These are phyloP conservation scores for Deilephila elpenor DNA, from an alignment of 2,888 invertebrate species.

Conservation along the genomic window DNA sequence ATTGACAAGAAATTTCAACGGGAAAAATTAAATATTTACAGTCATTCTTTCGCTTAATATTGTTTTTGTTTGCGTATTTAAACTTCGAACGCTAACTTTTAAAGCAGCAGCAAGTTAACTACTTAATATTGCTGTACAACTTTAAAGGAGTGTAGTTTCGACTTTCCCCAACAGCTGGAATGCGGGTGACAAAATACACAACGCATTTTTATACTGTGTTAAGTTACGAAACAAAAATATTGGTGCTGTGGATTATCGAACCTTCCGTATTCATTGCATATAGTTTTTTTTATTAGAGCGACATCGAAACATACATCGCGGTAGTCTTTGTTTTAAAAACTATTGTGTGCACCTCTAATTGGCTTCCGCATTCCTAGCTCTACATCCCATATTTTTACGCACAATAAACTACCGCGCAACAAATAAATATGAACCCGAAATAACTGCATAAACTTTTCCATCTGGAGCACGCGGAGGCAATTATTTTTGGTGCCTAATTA, in stretches of 20 bases:
- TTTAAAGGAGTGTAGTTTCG: constrained; percentile 12
- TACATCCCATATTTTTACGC: too few relatives aligned
- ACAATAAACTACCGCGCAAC: background rate
- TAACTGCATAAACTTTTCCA: background rate
- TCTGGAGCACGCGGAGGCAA: background rate
- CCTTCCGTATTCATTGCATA: too few relatives aligned
- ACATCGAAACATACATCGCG: too few relatives aligned
- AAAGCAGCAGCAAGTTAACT: constrained; percentile 8
- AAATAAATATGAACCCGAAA: background rate
- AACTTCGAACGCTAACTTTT: constrained; percentile 14
- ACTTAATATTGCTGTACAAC: constrained; percentile 3
- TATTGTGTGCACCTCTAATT: too few relatives aligned
- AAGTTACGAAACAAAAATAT: background rate
- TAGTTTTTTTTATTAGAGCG: too few relatives aligned
- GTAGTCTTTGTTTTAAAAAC: too few relatives aligned
- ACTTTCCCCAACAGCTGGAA: background rate
- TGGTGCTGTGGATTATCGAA: too few relatives aligned
- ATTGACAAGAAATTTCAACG: background rate
- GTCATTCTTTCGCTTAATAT: background rate
- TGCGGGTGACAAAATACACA: constrained; percentile 6
- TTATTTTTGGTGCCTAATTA: background rate
- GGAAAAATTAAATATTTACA: background rate
- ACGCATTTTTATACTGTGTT: background rate
- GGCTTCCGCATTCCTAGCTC: too few relatives aligned
- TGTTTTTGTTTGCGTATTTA: background rate